Percentiles rank a stretch among this genome's conserved stretches.
phyloP scores from a whole-genome alignment of 2,888 invertebrate genomes.

The Agelastica alni region DNA sequence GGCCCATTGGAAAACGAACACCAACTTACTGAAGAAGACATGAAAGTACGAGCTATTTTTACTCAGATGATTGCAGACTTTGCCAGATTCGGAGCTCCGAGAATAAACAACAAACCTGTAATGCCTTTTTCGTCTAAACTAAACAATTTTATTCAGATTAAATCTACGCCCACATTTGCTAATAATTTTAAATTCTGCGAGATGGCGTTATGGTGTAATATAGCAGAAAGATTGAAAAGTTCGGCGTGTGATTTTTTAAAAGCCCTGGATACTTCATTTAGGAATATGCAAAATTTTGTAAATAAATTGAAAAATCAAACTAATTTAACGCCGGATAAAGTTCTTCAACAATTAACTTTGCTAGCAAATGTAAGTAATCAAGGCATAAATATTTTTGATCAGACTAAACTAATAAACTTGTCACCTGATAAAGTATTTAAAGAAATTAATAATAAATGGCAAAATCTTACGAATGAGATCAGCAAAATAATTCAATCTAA shows the following conservation, averaged over 20 bases:
- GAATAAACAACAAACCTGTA: constrained; percentile 51
- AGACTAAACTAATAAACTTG: constrained; percentile 6
- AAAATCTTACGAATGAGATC: background rate
- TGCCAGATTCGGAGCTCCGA: constrained; percentile 60
- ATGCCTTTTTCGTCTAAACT: constrained; percentile 54
- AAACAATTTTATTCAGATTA: constrained; percentile 63
- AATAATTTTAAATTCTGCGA: constrained; percentile 66
- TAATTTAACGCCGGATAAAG: constrained; percentile 2
- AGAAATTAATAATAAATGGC: constrained; percentile 3
- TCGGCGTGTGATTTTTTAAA: constrained; percentile 58
- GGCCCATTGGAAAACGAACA: constrained; percentile 56
- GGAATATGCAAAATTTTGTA: constrained; percentile 28
- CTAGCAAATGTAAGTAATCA: constrained; percentile 1
- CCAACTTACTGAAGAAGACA: constrained; percentile 61
- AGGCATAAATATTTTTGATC: constrained; percentile 15
- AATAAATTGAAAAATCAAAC: constrained; percentile 17
- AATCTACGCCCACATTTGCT: constrained; percentile 55
- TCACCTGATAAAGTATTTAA: constrained; percentile 20
- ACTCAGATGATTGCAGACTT: constrained; percentile 71
- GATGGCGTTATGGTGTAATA: constrained; percentile 71
- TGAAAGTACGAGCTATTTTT: constrained; percentile 67
- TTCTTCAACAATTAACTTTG: background rate
- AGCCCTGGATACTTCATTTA: constrained; percentile 40
- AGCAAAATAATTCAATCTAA: background rate
- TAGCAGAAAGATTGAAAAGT: constrained; percentile 63